Evolutionary conservation across 1,140 invertebrate species (phyloP), one percentile per base, ranked within the genome.

Genomic region (Olivierus martensii): DNA sequence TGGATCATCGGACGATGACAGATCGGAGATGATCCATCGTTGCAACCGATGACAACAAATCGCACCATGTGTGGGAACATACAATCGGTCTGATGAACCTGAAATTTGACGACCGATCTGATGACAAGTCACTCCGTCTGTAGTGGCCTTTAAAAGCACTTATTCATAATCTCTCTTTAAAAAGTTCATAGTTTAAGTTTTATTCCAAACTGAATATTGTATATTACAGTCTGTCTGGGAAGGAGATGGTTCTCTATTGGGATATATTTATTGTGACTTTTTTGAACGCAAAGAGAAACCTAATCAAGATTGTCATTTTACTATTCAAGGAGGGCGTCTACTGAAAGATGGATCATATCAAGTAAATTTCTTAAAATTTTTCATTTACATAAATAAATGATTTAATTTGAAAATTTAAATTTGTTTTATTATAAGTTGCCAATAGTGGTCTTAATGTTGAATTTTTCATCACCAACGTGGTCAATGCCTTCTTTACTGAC

Each of bases 231-330:
- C 28, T 59, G 74, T 94, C 18, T 74, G 81, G 11, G 81, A 93
- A 63, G 79, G 83, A 53, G 74, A 64, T 2, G 83, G 91, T 62
- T 81, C 81, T 11, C 64, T 83, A 17, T 69, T 99, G 7, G 96
- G 96, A 0, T 79, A 91, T 63, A 95, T 99, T 63, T 99, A 98
- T 68, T 95, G 94, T 71, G 96, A 99, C 72, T 84, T 99, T 64
- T 98, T 87, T 67, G 83, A 89, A 65, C 75, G 96, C 49, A 63
- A 73, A 36, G 81, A 82, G 6, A 99, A 99, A 71, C 82, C 87
- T 22, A 82, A 89, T 71, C 92, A 97, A 75, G 96, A 99, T 66
- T 98, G 95, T 65, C 96, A 99, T 70, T 98, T 95, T 69, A 99
- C 94, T 1, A 95, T 99, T 56, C 81, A 83, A 64, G 95, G 95